Conservation (phyloP, 2,888 invertebrate species). For the Melinopterus prodromus region DNA sequence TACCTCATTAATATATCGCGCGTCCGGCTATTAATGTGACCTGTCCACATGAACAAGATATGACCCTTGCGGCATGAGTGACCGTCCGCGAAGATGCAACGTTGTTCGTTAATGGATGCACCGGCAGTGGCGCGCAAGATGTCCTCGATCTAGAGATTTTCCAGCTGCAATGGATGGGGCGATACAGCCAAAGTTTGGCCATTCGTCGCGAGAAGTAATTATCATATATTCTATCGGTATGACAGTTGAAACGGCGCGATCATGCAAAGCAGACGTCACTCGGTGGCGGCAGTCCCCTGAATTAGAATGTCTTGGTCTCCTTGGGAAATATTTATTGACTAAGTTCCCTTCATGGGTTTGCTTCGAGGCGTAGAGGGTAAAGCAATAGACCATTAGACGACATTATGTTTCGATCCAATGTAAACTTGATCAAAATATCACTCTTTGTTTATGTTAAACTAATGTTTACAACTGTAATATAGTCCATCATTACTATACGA, state of each 20-base stretch:
- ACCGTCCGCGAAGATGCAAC: not conserved
- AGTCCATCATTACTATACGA: no score
- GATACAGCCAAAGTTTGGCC: constrained; percentile 56
- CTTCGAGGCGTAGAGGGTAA: not conserved
- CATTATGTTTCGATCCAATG: no score
- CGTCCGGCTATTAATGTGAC: not conserved
- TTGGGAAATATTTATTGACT: constrained; percentile 4
- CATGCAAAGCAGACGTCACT: constrained; percentile 57
- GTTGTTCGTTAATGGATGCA: not conserved
- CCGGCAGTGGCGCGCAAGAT: constrained; percentile 13
- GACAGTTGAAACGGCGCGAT: constrained; percentile 58
- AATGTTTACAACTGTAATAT: no score
- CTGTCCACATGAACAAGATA: not conserved
- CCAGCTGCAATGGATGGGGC: constrained; percentile 28
- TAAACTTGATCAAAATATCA: no score
- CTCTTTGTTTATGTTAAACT: no score
- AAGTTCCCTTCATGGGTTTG: not conserved
- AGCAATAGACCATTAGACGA: not conserved
- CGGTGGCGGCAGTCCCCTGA: constrained; percentile 25
- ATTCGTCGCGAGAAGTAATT: constrained; percentile 57
- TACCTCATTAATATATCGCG: constrained; percentile 4
- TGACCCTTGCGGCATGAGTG: not conserved
- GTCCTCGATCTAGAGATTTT: not conserved
- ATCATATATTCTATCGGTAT: constrained; percentile 58
- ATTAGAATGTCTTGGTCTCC: constrained; percentile 4